phyloP scores from a whole-genome alignment of 2,888 invertebrate species.

The Ichneumoninae sp. region DNA sequence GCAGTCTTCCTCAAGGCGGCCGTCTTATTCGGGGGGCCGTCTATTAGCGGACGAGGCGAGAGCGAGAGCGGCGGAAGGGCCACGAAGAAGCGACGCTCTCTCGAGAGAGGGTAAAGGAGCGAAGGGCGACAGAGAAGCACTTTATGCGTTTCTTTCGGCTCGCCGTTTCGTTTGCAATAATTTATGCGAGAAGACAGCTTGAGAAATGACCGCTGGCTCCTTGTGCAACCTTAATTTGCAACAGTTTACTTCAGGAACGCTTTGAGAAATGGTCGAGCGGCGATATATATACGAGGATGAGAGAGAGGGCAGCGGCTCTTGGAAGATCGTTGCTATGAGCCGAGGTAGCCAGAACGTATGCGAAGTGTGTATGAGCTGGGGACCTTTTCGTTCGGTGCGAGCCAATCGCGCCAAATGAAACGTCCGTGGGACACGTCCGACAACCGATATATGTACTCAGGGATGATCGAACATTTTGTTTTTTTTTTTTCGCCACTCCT shows the following conservation, averaged over 20 bases:
- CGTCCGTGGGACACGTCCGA: slow-evolving; percentile 24
- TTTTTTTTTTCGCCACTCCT: slow-evolving; percentile 23
- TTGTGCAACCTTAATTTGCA: slow-evolving; percentile 83
- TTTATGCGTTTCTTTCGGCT: slow-evolving; percentile 82
- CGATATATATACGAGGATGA: slow-evolving; percentile 71
- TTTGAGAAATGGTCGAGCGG: slow-evolving; percentile 80
- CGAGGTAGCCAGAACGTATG: slow-evolving; percentile 9
- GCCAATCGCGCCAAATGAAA: slow-evolving; percentile 46
- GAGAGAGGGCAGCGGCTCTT: slow-evolving; percentile 3
- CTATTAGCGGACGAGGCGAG: slow-evolving; percentile 59
- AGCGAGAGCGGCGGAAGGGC: slow-evolving; percentile 52
- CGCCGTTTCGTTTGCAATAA: slow-evolving; percentile 82
- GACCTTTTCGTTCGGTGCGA: slow-evolving; percentile 53
- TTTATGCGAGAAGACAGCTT: slow-evolving; percentile 82
- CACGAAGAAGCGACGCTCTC: slow-evolving; percentile 16
- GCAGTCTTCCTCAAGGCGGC: slow-evolving; percentile 27
- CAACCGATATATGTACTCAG: slow-evolving; percentile 35
- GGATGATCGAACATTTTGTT: slow-evolving; percentile 12
- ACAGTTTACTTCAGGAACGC: slow-evolving; percentile 81
- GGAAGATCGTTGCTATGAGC: slow-evolving; percentile 28
- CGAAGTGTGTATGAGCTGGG: slow-evolving; percentile 7
- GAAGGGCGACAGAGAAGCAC: slow-evolving; percentile 70
- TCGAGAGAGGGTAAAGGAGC: slow-evolving; percentile 46
- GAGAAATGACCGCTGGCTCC: slow-evolving; percentile 82
- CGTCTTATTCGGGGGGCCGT: slow-evolving; percentile 50